Base-by-base conservation (phyloP, 2,113 vertebrate species). In the Mus spicilegus region DNA sequence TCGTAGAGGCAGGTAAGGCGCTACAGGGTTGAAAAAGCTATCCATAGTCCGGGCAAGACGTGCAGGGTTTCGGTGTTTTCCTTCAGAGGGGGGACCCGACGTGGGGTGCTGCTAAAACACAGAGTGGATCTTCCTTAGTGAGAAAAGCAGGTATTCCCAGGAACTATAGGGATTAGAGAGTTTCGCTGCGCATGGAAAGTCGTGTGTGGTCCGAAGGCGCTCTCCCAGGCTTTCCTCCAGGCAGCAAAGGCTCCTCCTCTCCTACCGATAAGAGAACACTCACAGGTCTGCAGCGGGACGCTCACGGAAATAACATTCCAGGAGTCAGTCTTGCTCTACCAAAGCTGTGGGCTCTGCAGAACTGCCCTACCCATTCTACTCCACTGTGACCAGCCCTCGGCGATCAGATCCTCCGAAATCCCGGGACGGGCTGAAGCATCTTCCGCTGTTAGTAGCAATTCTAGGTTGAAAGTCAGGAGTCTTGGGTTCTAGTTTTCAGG, bases 1-100 rank as follows among this genome's bases (percentile, higher is more conserved):
- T 16, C 46, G 5, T 46, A 54, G 70, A 70, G n/a, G 49, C 85
- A 97, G 97, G 97, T 97, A 97, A 97, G 95, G 91, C 10, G 8
- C 20, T 2, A 20, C 58, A 33, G 49, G 42, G 56, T 22, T 28
- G 65, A 81, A 75, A 84, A 89, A 65, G 70, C 58, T 33, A 89
- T 42, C 85, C n/a, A 69, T n/a, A 22, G 56, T 10, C n/a, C 1
- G 16, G 10, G 16, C 19, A 76, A 77, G 22, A 85, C 61, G n/a
- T 7, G 42, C 51, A 70, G 49, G n/a, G 69, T 33, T 86, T 82
- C 26, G 24, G 22, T 46, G 36, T 54, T 88, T 72, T 87, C 10
- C 28, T 13, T 16, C 80, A 76, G 26, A 65, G 39, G 0, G 4
- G 9, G 5, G 54, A 94, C 26, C 22, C 0, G 36, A 67, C 46